phyloP scores from a whole-genome alignment of 2,113 vertebrate genomes.

The Psilopogon haemacephalus region DNA sequence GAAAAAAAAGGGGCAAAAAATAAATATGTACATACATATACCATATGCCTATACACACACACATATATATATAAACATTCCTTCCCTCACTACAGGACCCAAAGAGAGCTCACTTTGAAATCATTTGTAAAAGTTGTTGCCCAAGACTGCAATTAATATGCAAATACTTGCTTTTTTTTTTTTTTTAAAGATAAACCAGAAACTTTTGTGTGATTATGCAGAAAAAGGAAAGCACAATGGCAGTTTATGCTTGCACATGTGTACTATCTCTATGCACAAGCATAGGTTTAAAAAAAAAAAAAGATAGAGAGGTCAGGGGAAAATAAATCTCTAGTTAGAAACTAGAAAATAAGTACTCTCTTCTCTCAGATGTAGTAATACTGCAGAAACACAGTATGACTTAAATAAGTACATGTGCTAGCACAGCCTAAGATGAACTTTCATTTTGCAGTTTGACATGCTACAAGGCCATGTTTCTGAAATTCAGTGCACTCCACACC shows the following conservation, averaged over 20 bases:
- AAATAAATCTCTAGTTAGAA: not conserved
- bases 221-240: not conserved
- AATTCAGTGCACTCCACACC: not conserved
- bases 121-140: not conserved
- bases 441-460: not conserved
- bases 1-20: not conserved
- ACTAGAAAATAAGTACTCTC: not conserved
- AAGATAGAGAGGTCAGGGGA: rapidly evolving
- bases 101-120: not conserved
- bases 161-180: not conserved
- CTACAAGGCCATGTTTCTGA: not conserved
- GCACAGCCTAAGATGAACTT: not conserved
- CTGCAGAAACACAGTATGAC: not conserved
- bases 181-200: not conserved
- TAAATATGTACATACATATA: no score
- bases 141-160: not conserved
- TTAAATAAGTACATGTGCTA: not conserved
- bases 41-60: not conserved
- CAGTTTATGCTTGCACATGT: not conserved
- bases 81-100: not conserved
- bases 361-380: not conserved
- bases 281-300: not conserved
- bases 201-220: not conserved
- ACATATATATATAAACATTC: not conserved
- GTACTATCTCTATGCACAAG: not conserved